Base-by-base conservation (phyloP, 2,113 vertebrate species). In the Oreotragus oreotragus region DNA sequence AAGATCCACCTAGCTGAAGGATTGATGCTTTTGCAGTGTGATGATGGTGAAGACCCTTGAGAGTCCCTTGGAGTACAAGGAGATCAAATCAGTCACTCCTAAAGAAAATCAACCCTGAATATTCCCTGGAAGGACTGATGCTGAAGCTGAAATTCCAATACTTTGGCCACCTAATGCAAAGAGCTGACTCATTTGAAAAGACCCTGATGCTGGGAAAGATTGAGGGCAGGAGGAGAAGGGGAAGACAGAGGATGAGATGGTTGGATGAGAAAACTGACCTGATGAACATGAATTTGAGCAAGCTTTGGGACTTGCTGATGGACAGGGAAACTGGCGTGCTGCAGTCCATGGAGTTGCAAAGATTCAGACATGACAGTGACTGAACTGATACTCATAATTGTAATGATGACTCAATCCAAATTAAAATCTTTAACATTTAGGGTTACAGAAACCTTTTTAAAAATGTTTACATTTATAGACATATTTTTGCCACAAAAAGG, bases 381-480 rank as follows among this genome's bases (percentile, higher is more conserved):
- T 70, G 66, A 39, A 70, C 66, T 70, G 9, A 70, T 70, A 70
- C 4, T 94, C 55, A 51, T 55, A 3, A 43, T 43, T 91, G 0
- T 47, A 94, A 87, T n/a, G 43, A 30, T 84, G 86, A n/a, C 14
- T 85, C 6, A 73, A 9, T 55, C 30, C 76, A 95, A 92, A 81
- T 57, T 17, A 90, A 90, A 77, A 79, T 91, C 30, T 88, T 97
- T 49, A 80, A 86, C 23, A 55, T 7, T 84, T 85, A 84, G 9
- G 0, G 2, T 60, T 84, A 43, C 14, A 55, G 21, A 90, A 55
- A 55, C 9, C 33, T 81, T 91, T 85, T 43, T 33, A 1, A 36
- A 57, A 93, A 49, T 30, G 80, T 89, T 96, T 84, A 62, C 21
- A 85, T 53, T 80, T 79, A 47, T 9, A 55, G 30, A 36, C 7